Conservation (phyloP, 2,888 invertebrate species). For the Caradrina clavipalpis region DNA sequence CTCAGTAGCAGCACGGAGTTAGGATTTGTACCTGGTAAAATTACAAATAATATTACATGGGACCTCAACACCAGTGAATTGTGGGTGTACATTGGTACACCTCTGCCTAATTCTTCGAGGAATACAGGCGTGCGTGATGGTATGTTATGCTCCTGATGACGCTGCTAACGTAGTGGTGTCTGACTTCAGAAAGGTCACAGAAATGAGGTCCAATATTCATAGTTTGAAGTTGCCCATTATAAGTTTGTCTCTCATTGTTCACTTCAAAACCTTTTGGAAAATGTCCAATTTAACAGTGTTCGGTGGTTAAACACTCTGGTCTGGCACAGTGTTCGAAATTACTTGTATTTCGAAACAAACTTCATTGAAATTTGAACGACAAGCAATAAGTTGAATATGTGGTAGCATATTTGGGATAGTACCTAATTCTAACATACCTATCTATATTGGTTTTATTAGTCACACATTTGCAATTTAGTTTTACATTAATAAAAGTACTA, state of each 20-base stretch:
- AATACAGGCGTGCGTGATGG: too few relatives aligned
- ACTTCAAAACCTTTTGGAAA: constrained; percentile 49
- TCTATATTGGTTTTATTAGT: background rate
- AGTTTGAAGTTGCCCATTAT: constrained; percentile 55
- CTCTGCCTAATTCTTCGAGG: too few relatives aligned
- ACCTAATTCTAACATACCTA: background rate
- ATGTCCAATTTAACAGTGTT: constrained; percentile 47
- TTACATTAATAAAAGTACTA: background rate
- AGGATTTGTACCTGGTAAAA: too few relatives aligned
- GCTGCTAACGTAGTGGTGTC: constrained; percentile 2
- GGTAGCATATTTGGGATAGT: background rate
- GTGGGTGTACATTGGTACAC: too few relatives aligned
- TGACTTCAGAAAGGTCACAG: constrained; percentile 36
- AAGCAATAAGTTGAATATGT: constrained; percentile 19
- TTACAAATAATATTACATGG: too few relatives aligned
- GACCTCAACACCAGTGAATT: too few relatives aligned
- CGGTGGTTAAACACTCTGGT: constrained; percentile 39
- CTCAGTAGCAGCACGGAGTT: too few relatives aligned
- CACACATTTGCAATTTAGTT: background rate
- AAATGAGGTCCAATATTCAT: constrained; percentile 40
- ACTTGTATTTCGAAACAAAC: constrained; percentile 46
- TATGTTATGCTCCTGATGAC: constrained; percentile 17
- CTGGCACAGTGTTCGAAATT: constrained; percentile 35
- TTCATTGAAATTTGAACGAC: constrained; percentile 42
- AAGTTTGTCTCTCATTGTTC: constrained; percentile 49